Base-by-base conservation (phyloP, 2,797 vertebrate genomes). In the Notolabrus celidotus region DNA sequence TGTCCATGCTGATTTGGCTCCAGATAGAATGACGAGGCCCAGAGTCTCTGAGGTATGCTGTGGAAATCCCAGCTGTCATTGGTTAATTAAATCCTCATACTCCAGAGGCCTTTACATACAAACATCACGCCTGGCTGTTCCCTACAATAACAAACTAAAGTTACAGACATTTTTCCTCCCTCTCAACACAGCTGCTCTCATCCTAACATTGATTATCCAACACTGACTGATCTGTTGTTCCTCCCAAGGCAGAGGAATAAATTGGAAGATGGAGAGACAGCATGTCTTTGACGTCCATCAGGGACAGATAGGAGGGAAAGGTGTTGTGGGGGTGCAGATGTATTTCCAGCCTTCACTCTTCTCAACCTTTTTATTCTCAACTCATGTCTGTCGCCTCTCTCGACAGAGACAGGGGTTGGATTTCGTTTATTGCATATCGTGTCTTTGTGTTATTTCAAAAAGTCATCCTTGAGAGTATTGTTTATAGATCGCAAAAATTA, bases 41-140 rank as follows among this genome's bases (percentile, higher is more conserved):
- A 41, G 39, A 27, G 70, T 80, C 72, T 79, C 73, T 41, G 67
- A 78, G 77, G 71, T 71, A 65, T 79, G 57, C 64, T 74, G 45
- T 74, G 64, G 74, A 87, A 87, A 85, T 86, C 77, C 79, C 72
- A 80, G 82, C 79, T 83, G 77, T 80, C 82, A 82, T 80, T 82
- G 77, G 74, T 87, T 86, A 82, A 87, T 90, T 87, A 84, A 88
- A 85, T 77, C 64, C 46, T 77, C 52, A 62, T 70, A 84, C 84
- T 84, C 79, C 55, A 80, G 80, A 88, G 79, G 71, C 85, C 67
- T 83, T 83, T 57, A 86, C 80, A 86, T 77, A 70, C 66, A 88
- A 90, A 87, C 80, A 86, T 81, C 65, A 82, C 41, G 62, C 69
- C 60, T 81, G 74, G 69, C 72, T 83, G 69, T 86, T 89, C 67